Evolutionary conservation across 2,797 vertebrate genomes (phyloP).

Genomic region (Crotalus adamanteus): DNA sequence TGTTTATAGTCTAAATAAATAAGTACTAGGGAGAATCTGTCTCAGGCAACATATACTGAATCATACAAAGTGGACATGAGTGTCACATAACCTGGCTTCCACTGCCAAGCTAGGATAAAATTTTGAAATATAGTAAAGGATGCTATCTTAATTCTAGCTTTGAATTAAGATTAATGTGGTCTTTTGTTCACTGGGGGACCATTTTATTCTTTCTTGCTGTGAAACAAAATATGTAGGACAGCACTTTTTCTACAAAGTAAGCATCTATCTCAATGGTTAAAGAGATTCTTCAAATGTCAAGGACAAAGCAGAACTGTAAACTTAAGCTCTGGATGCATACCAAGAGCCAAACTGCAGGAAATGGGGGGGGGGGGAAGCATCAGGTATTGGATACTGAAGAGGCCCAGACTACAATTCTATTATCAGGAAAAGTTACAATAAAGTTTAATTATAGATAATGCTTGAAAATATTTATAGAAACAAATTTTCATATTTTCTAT

Average conservation of each 20-base stretch:
- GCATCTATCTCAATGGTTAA: background rate
- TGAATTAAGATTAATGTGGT: background rate
- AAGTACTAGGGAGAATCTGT: background rate
- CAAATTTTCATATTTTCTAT: background rate
- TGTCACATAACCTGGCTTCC: background rate
- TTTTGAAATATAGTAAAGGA: background rate
- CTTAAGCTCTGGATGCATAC: background rate
- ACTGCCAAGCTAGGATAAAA: background rate
- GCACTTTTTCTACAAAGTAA: background rate
- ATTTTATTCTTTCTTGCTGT: background rate
- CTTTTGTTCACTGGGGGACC: background rate
- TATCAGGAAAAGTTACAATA: background rate
- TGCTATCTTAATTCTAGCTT: background rate
- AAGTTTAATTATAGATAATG: background rate
- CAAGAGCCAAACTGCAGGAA: background rate
- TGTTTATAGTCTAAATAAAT: background rate
- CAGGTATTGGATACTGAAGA: background rate
- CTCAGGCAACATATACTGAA: background rate
- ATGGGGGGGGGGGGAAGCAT: accelerated
- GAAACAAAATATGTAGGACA: background rate
- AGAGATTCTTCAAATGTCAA: background rate
- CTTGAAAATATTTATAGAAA: background rate
- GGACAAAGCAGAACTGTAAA: background rate
- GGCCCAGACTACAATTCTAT: background rate
- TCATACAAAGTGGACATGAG: background rate